These are phyloP conservation scores for Idaea biselata DNA, from an alignment of 2,888 invertebrate species.

Conservation along the genomic window DNA sequence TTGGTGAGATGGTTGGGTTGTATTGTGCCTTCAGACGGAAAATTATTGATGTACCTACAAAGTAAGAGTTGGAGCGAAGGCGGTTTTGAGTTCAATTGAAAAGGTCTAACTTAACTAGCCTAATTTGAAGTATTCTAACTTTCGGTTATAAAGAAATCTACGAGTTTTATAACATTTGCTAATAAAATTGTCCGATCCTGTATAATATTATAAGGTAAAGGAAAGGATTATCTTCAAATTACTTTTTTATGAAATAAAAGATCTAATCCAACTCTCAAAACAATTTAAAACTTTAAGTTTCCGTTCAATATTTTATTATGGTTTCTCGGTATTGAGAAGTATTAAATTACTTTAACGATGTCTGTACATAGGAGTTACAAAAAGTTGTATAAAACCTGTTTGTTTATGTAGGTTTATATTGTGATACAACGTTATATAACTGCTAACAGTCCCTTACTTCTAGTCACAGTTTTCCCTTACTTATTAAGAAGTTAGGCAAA, in stretches of 20 bases:
- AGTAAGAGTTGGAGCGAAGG: neutral
- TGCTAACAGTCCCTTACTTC: no score
- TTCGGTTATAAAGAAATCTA: no score
- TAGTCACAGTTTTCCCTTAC: no score
- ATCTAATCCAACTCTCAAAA: neutral
- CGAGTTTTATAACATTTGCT: no score
- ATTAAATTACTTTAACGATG: neutral
- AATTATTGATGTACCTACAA: neutral
- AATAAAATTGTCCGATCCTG: no score
- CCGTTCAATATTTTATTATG: neutral
- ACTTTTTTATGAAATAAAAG: neutral
- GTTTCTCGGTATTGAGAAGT: neutral
- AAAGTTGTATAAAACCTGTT: no score
- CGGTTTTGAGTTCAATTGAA: neutral
- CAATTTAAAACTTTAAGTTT: neutral
- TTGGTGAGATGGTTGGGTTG: neutral
- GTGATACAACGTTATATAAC: no score
- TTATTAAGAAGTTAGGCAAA: no score
- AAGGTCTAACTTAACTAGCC: neutral
- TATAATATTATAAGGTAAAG: no score
- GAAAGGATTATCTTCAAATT: neutral
- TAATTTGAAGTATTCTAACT: no score
- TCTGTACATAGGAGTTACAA: no score
- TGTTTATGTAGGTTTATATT: neutral
- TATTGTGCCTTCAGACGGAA: neutral